phyloP scores from a whole-genome alignment of 2,113 vertebrate genomes.

The Rallus limicola region DNA sequence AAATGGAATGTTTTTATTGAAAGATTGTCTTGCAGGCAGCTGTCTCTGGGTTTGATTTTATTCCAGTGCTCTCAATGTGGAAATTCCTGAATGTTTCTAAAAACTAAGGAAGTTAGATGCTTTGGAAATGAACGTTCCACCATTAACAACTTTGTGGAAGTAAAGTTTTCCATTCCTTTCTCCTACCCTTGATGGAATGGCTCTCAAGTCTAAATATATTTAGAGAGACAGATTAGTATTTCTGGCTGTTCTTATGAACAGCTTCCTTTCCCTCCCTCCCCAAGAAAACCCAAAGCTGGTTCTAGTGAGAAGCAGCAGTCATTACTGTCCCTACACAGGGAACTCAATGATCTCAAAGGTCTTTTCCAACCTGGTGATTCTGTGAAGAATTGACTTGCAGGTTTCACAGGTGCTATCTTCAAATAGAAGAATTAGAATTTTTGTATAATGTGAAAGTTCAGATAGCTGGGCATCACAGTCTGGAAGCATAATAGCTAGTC shows the following conservation, averaged over 20 bases:
- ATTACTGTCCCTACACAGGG: neutral
- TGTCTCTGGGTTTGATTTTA: constrained; percentile 12
- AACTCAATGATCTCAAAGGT: neutral
- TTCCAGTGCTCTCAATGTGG: constrained; percentile 36
- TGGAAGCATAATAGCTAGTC: neutral
- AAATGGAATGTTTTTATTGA: constrained; percentile 28
- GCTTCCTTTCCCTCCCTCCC: neutral
- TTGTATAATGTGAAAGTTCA: neutral
- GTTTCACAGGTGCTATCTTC: neutral
- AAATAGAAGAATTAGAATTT: neutral
- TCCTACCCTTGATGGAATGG: neutral
- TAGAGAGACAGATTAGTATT: neutral
- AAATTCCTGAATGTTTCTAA: constrained; percentile 47
- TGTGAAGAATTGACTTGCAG: neutral
- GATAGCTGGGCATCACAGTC: neutral
- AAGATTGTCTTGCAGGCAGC: constrained; percentile 6
- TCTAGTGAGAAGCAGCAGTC: neutral
- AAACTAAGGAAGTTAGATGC: neutral
- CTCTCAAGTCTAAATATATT: constrained; percentile 8
- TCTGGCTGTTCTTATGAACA: neutral
- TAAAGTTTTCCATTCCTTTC: constrained; percentile 48
- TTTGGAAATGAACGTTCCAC: constrained; percentile 1
- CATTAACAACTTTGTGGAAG: neutral
- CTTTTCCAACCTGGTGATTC: no score
- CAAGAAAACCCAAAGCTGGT: neutral